Evolutionary conservation across 2,797 vertebrate genomes (phyloP).

Genomic region (Zenarchopterus dispar): DNA sequence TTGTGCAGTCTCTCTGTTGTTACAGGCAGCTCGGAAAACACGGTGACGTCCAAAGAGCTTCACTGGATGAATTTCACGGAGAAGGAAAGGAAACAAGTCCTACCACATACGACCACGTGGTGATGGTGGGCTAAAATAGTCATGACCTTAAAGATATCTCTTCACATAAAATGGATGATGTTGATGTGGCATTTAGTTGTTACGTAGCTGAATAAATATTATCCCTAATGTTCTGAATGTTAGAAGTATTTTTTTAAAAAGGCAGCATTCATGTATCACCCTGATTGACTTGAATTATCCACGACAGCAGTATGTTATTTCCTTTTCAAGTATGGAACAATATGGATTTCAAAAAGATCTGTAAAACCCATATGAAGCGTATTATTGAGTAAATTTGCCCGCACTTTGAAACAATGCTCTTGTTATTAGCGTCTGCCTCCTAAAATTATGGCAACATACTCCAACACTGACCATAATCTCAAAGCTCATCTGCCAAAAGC

Average conservation of each 20-base stretch:
- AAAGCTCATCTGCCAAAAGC: neutral
- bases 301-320: neutral
- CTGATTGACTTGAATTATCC: neutral
- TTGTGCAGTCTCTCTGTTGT: constrained; percentile 69
- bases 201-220: constrained; percentile 36
- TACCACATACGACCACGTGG: constrained; percentile 53
- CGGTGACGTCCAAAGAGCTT: constrained; percentile 63
- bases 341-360: constrained; percentile 12
- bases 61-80: constrained; percentile 57
- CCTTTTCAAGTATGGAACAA: neutral
- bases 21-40: constrained; percentile 63
- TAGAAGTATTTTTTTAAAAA: neutral
- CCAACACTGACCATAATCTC: constrained; percentile 39
- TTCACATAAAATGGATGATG: constrained; percentile 34
- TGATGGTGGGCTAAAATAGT: constrained; percentile 54
- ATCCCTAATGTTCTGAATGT: too few relatives aligned
- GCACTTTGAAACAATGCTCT: constrained; percentile 21
- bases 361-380: constrained; percentile 7
- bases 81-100: constrained; percentile 52
- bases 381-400: constrained; percentile 27
- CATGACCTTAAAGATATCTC: constrained; percentile 66
- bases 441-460: neutral
- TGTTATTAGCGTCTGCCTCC: neutral
- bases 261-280: constrained; percentile 3
- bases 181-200: constrained; percentile 57